A percentile compares a stretch with the other conserved stretches of the same genome.
Conservation (phyloP, 1,140 invertebrate species). For the Drosophila arawakana region DNA sequence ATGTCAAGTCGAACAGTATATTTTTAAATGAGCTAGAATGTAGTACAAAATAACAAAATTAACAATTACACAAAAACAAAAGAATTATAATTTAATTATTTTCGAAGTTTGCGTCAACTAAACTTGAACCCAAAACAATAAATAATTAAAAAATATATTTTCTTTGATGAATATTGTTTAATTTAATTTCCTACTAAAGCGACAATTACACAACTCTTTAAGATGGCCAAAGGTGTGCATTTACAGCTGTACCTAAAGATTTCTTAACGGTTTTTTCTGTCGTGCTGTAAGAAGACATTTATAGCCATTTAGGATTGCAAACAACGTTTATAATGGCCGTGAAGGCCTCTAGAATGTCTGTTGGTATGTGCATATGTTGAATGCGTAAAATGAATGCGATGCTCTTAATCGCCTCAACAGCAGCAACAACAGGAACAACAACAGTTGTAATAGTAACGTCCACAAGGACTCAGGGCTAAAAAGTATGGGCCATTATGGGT, state of each 20-base stretch:
- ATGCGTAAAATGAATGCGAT: constrained; percentile 50
- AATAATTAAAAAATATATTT: too few species aligned
- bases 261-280: neutral
- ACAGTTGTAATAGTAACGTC: constrained; percentile 42
- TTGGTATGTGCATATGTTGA: constrained; percentile 35
- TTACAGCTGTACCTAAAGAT: neutral
- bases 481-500: constrained; percentile 4
- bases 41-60: too few species aligned
- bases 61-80: too few species aligned
- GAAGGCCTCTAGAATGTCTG: constrained; percentile 55
- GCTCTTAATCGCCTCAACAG: constrained; percentile 70
- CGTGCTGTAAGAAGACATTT: constrained; percentile 42
- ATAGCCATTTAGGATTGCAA: constrained; percentile 52
- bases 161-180: too few species aligned
- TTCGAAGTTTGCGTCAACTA: too few species aligned
- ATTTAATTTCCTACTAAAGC: too few species aligned
- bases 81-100: too few species aligned
- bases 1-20: too few species aligned
- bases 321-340: constrained; percentile 74
- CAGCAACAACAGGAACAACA: constrained; percentile 19
- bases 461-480: constrained; percentile 39
- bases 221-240: neutral
- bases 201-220: neutral
- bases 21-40: neutral
- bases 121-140: too few species aligned